Conservation (phyloP, 1,140 invertebrate species). For the Drosophila miranda region DNA sequence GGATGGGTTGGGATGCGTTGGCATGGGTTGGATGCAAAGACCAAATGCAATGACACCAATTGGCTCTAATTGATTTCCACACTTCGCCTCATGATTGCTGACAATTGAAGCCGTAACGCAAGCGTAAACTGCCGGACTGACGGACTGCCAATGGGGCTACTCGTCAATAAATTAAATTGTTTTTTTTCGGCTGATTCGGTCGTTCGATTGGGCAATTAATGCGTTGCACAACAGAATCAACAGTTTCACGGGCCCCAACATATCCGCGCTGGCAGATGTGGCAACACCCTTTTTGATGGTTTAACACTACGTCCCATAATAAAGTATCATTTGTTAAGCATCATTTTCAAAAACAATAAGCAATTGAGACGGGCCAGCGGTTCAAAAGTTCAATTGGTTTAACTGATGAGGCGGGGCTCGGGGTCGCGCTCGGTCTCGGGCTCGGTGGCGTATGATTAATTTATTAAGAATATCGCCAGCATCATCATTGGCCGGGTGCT, state of each 20-base stretch:
- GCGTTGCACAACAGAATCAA: constrained; percentile 26
- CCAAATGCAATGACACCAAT: constrained; percentile 56
- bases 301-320: constrained; percentile 1
- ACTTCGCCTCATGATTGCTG: constrained; percentile 42
- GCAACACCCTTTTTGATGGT: not conserved
- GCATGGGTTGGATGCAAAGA: constrained; percentile 14
- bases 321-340: constrained; percentile 1
- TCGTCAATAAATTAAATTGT: constrained; percentile 22
- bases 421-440: not conserved
- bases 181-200: constrained; percentile 7
- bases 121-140: constrained; percentile 3
- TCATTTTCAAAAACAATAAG: not conserved
- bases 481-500: constrained; percentile 1
- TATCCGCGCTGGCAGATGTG: not conserved
- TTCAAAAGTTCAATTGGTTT: constrained; percentile 35
- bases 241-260: too few species aligned
- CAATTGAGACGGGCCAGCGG: constrained; percentile 36
- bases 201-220: constrained; percentile 17
- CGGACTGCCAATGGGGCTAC: constrained; percentile 32
- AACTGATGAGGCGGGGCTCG: constrained; percentile 14
- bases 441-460: constrained; percentile 70
- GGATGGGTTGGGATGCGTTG: too few species aligned
- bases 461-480: constrained; percentile 31
- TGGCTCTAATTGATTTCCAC: constrained; percentile 71
- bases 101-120: constrained; percentile 21